A percentile compares a stretch with the other conserved stretches of the same genome.
Evolutionary conservation across 2,113 vertebrate species (phyloP).

Genomic region (Dipodomys spectabilis): DNA sequence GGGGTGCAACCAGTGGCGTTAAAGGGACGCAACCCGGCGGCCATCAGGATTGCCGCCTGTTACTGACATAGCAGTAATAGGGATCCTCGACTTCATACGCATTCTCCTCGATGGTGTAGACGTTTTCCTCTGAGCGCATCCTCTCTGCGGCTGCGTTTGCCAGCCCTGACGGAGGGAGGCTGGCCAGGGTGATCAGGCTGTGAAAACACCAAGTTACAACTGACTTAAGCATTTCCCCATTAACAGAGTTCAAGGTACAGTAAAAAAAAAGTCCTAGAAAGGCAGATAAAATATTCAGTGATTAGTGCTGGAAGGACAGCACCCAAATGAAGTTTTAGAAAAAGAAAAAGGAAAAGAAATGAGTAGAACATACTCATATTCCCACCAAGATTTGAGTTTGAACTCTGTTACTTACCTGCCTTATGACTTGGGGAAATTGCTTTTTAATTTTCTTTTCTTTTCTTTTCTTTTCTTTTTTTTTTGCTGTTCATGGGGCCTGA

Average conservation of each 20-base stretch:
- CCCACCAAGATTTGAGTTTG: not conserved
- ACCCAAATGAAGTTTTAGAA: not conserved
- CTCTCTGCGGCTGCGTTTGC: constrained; percentile 7
- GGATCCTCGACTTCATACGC: constrained; percentile 57
- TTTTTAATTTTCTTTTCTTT: not conserved
- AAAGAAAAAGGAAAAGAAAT: not conserved
- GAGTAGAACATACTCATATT: not conserved
- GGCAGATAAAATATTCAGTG: not conserved
- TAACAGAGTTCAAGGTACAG: not conserved
- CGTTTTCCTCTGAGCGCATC: constrained; percentile 45
- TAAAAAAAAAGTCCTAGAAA: not conserved
- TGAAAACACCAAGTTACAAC: not conserved
- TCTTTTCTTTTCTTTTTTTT: too few relatives aligned
- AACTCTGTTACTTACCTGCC: not conserved
- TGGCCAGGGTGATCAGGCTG: constrained; percentile 61
- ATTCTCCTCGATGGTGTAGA: constrained; percentile 74
- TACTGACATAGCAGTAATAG: not conserved
- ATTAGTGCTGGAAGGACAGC: not conserved
- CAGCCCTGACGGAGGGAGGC: not conserved
- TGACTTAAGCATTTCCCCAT: not conserved
- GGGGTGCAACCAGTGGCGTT: fast-evolving
- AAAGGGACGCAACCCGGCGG: not conserved
- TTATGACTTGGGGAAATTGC: not conserved
- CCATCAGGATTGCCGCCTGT: not conserved
- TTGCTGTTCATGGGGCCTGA: too few relatives aligned